Conservation (phyloP, 2,113 vertebrate genomes). For the Lophotis ruficrista region DNA sequence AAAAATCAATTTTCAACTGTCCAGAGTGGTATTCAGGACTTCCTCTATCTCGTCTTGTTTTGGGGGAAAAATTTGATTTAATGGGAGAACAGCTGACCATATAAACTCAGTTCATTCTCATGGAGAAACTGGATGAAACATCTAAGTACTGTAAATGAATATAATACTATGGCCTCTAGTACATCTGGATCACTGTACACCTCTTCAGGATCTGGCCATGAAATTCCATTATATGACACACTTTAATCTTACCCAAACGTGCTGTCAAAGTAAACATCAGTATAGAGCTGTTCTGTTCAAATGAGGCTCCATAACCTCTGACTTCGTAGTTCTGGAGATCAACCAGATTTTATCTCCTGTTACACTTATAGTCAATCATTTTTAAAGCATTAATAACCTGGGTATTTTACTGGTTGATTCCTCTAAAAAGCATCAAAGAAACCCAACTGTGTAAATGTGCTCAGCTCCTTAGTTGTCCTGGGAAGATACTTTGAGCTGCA, state of each 20-base stretch:
- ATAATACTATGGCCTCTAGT: not conserved
- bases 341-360: not conserved
- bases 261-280: not conserved
- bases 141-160: not conserved
- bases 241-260: not conserved
- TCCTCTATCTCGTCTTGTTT: not conserved
- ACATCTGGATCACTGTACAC: not conserved
- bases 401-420: not conserved
- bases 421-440: not conserved
- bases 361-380: not conserved
- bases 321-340: not conserved
- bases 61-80: not conserved
- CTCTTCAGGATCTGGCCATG: not conserved
- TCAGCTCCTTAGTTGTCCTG: not conserved
- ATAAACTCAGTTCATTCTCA: not conserved
- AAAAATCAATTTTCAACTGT: not conserved
- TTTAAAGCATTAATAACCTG: not conserved
- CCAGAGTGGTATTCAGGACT: not conserved
- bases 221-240: not conserved
- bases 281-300: not conserved
- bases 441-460: not conserved
- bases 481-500: not conserved
- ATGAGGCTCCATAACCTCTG: not conserved
- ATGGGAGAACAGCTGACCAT: not conserved
- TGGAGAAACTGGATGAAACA: not conserved